phyloP scores from a whole-genome alignment of 2,113 vertebrate genomes.

The Empidonax traillii region DNA sequence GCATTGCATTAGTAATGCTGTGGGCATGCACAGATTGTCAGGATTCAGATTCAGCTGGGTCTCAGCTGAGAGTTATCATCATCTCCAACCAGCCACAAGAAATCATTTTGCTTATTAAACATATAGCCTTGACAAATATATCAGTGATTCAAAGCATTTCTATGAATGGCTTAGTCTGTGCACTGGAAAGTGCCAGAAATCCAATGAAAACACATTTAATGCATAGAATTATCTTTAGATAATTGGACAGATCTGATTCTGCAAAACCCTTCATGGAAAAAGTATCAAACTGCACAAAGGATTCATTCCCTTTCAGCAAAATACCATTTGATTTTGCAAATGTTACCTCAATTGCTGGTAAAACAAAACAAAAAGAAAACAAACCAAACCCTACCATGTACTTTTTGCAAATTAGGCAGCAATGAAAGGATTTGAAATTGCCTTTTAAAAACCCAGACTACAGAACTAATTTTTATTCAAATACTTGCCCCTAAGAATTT shows the following conservation, averaged over 20 bases:
- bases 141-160: background rate
- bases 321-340: background rate
- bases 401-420: background rate
- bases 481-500: background rate
- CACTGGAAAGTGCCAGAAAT: background rate
- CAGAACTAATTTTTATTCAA: background rate
- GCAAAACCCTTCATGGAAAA: background rate
- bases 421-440: background rate
- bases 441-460: background rate
- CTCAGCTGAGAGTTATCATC: background rate
- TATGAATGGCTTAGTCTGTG: background rate
- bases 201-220: background rate
- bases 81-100: background rate
- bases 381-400: background rate
- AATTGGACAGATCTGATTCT: background rate
- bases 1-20: conserved; percentile 23
- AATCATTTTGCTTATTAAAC: background rate
- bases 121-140: background rate
- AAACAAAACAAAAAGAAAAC: conserved; percentile 7
- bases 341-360: background rate
- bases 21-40: background rate
- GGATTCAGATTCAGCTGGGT: background rate
- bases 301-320: background rate
- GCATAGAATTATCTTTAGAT: background rate
- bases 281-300: background rate